Evolutionary conservation across 2,797 vertebrate genomes (phyloP), one percentile per base, ranked within the genome.

Genomic region (Fringilla coelebs): DNA sequence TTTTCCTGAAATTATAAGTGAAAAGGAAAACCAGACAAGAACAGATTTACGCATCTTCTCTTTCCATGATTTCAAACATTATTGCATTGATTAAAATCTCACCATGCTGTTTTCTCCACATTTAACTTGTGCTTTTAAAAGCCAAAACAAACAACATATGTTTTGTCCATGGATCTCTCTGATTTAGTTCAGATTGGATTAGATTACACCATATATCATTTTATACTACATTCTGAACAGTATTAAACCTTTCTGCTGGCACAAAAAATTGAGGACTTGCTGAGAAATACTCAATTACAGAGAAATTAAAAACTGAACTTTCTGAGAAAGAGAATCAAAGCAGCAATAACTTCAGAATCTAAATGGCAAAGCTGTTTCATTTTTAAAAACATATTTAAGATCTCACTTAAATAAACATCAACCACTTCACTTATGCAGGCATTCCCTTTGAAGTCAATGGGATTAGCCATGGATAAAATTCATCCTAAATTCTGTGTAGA

Each of bases 391-490:
- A 48, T 77, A 82, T 90, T 83, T 80, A 81, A 93, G 38, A 73
- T 79, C 66, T 91, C 78, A 61, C 88, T 96, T 74, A 93, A 90
- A 91, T 93, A 94, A 94, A 74, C 68, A 93, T 73, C 80, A 77
- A 32, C 63, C 43, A 45, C 67, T 91, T 94, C 67, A 36, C 34
- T 67, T 65, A 38, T 77, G 61, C 67, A 83, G n/a, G 54, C 84
- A 81, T 85, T 93, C 71, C 57, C 81, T 97, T 95, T 94, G 94
- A 97, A 96, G 85, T 93, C 68, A 95, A 87, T 93, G 60, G 88
- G 87, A 91, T 92, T 94, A 93, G 85, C 85, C 88, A 96, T 81
- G 90, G 95, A 78, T 93, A 88, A 94, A 95, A 96, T 83, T 92
- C 20, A 90, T 70, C 87, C 81, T 66, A 79, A 96, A 87, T 91